These are phyloP conservation scores for Formica exsecta DNA, from an alignment of 1,140 invertebrate species.

Conservation along the genomic window DNA sequence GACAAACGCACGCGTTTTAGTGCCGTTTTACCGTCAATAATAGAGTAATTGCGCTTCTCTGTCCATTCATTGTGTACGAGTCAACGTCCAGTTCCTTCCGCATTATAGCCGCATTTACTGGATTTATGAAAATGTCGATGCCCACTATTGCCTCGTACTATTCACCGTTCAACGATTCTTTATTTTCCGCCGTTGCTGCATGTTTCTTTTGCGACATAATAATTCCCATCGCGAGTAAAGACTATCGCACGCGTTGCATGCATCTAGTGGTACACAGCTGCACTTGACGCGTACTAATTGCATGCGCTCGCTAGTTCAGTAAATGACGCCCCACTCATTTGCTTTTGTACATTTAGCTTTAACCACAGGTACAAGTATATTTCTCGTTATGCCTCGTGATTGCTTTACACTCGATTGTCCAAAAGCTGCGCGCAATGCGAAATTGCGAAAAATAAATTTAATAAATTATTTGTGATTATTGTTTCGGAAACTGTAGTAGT, in stretches of 20 bases:
- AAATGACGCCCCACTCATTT: conserved; percentile 40
- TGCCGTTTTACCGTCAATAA: not conserved
- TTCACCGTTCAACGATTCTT: conserved; percentile 28
- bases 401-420: not conserved
- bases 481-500: not conserved
- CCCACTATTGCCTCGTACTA: conserved; percentile 16
- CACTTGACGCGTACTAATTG: conserved; percentile 54
- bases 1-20: not conserved
- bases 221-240: conserved; percentile 25
- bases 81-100: not conserved
- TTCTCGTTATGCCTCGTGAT: not conserved
- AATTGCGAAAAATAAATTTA: not conserved
- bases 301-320: conserved; percentile 61
- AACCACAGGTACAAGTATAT: conserved; percentile 19
- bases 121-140: not conserved
- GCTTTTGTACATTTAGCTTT: conserved; percentile 20
- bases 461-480: no score
- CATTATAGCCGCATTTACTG: not conserved
- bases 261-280: conserved; percentile 17
- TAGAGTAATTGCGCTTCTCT: not conserved
- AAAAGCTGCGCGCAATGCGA: not conserved
- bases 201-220: not conserved
- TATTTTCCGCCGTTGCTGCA: conserved; percentile 26
- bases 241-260: conserved; percentile 55
- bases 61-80: not conserved